phyloP scores from a whole-genome alignment of 1,140 invertebrate genomes.

The Pteromalus puparum region DNA sequence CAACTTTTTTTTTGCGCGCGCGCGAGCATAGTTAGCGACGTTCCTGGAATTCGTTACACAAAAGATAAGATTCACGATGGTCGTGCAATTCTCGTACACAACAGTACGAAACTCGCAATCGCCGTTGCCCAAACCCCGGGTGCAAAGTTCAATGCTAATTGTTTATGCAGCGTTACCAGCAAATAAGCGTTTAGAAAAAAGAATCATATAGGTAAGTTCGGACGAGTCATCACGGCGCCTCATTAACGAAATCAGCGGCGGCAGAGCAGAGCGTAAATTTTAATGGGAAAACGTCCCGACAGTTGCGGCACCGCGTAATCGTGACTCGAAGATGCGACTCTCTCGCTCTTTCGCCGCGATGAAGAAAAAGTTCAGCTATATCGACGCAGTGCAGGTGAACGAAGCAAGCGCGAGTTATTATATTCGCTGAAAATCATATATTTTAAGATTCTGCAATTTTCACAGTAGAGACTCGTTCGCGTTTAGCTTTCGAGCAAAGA shows the following conservation, averaged over 20 bases:
- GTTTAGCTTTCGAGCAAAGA: not conserved
- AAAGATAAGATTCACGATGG: no score
- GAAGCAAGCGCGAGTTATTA: constrained; percentile 38
- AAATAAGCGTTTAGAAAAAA: no score
- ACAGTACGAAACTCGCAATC: no score
- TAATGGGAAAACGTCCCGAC: constrained; percentile 36
- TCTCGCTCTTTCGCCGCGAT: not conserved
- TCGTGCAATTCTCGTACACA: no score
- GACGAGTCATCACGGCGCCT: constrained; percentile 38
- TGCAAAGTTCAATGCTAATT: no score
- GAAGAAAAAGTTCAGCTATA: not conserved
- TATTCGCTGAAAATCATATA: constrained; percentile 21
- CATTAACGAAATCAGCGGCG: constrained; percentile 46
- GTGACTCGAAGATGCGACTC: constrained; percentile 53
- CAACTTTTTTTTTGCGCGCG: no score
- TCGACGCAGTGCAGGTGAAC: constrained; percentile 15
- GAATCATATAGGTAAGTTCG: not conserved
- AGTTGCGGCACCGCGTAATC: constrained; percentile 42
- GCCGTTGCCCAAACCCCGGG: no score
- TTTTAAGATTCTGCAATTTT: constrained; percentile 30
- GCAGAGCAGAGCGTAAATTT: constrained; percentile 38
- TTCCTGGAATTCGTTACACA: no score
- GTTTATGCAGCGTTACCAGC: no score
- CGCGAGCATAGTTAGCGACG: no score
- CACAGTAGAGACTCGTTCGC: not conserved